These are phyloP conservation scores for Patiria pectinifera DNA, from an alignment of 53 echinoderm and acorn worm genomes.

Conservation along the genomic window DNA sequence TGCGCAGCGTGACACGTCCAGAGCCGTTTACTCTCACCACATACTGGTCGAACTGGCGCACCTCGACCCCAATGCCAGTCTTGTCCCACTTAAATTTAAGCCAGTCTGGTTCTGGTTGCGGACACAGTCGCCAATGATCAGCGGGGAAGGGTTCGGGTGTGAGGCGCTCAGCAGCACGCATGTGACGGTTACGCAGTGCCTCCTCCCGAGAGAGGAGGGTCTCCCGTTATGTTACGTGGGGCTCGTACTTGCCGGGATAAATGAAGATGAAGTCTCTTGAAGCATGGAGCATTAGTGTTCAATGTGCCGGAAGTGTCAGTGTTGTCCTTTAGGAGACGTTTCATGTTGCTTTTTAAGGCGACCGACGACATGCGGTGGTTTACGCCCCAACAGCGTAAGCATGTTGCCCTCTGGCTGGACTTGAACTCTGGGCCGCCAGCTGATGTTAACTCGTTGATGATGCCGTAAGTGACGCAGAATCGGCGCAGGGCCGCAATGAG, in stretches of 20 bases:
- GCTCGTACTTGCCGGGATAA: slow-evolving; percentile 53
- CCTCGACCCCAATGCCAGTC: slow-evolving; percentile 65
- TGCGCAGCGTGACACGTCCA: slow-evolving; percentile 64
- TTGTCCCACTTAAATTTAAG: slow-evolving; percentile 68
- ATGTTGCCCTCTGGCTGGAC: slow-evolving; percentile 27
- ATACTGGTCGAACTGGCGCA: slow-evolving; percentile 74
- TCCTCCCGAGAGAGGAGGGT: slow-evolving; percentile 55
- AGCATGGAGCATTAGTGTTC: too few species aligned
- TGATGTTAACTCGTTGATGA: slow-evolving; percentile 65
- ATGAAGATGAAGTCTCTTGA: slow-evolving; percentile 75
- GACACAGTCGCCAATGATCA: slow-evolving; percentile 60
- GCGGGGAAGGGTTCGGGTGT: slow-evolving; percentile 54
- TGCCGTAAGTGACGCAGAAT: slow-evolving; percentile 64
- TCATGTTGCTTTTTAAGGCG: slow-evolving; percentile 66
- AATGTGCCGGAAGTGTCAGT: slow-evolving; percentile 24
- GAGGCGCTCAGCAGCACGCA: slow-evolving; percentile 57
- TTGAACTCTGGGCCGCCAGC: slow-evolving; percentile 73
- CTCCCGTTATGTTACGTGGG: slow-evolving; percentile 64
- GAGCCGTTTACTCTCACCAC: slow-evolving; percentile 64
- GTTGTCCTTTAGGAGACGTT: slow-evolving; percentile 68
- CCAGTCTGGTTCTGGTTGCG: slow-evolving; percentile 66
- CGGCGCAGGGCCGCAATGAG: slow-evolving; percentile 62
- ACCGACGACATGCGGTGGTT: slow-evolving; percentile 66
- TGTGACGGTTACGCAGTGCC: slow-evolving; percentile 66
- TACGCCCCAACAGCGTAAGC: slow-evolving; percentile 65